Evolutionary conservation across 2,888 invertebrate genomes (phyloP), one percentile per base, ranked within the genome.

Genomic region (Orgyia antiqua): DNA sequence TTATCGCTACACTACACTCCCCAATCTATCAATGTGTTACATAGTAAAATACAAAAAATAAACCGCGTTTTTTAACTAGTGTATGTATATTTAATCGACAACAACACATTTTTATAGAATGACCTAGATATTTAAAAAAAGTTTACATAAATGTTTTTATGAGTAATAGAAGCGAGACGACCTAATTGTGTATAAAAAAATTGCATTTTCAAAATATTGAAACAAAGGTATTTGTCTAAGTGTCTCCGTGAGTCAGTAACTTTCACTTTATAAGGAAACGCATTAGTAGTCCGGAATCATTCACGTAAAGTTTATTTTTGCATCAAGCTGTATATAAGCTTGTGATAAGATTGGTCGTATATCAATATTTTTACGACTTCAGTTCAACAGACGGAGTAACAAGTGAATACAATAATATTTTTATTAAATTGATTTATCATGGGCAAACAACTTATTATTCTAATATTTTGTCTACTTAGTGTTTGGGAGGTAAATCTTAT

Each of bases 161-260:
- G 66, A 74, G 56, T 71, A 73, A 68, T 21, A 19, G 41, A 19
- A 7, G 19, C 38, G 40, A 45, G 38, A 57, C 64, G 56, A 59
- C 68, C 68, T 37, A 56, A 61, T 59, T 34, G 8, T 11, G 25
- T 33, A 42, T 10, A 31, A 9, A 37, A 45, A 39, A 46, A 51
- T 41, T 37, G 36, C 37, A 44, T 33, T 52, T 40, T 34, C 29
- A 31, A 37, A 48, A 23, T 39, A 27, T 41, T 43, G 32, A 12
- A 42, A 67, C 54, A 66, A 60, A 57, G 45, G 33, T 41, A 38
- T 58, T 55, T 54, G 51, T 56, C 34, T 51, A 45, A 51, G 45
- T 63, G 48, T 59, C 45, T 47, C 44, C 51, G 31, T 76, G 72
- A 74, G 47, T 75, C 74, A 77, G 50, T 53, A 58, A 64, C 59